These are phyloP conservation scores for Sitobion miscanthi DNA, from an alignment of 1,140 invertebrate genomes.

Conservation along the genomic window DNA sequence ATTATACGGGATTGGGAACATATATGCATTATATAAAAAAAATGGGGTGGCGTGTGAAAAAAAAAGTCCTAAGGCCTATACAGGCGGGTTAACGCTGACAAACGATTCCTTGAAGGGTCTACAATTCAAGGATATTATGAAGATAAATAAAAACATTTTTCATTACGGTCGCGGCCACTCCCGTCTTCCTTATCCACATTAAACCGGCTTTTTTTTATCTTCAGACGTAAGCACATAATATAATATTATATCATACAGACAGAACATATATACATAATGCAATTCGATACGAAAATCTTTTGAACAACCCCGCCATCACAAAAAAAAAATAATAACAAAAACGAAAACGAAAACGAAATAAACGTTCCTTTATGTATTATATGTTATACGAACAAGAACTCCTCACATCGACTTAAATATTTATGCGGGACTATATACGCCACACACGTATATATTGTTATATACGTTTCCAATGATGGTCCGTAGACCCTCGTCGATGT, in stretches of 20 bases:
- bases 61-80: neutral
- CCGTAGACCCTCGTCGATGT: neutral
- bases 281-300: neutral
- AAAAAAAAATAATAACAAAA: neutral
- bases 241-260: neutral
- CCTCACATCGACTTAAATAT: neutral
- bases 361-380: neutral
- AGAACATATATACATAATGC: neutral
- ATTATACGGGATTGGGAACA: neutral
- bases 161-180: neutral
- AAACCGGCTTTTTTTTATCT: neutral
- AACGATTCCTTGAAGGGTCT: neutral
- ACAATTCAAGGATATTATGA: neutral
- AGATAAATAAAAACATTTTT: conserved; percentile 1
- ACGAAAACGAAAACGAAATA: neutral
- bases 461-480: neutral
- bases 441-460: neutral
- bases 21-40: neutral
- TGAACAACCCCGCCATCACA: neutral
- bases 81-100: neutral
- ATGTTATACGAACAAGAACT: neutral
- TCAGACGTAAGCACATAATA: neutral
- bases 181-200: neutral
- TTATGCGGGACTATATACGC: neutral
- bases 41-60: neutral